Evolutionary conservation across 64 coral and sea anemone genomes (phyloP), one percentile per base, ranked within the genome.

Genomic region (Stylophora pistillata): DNA sequence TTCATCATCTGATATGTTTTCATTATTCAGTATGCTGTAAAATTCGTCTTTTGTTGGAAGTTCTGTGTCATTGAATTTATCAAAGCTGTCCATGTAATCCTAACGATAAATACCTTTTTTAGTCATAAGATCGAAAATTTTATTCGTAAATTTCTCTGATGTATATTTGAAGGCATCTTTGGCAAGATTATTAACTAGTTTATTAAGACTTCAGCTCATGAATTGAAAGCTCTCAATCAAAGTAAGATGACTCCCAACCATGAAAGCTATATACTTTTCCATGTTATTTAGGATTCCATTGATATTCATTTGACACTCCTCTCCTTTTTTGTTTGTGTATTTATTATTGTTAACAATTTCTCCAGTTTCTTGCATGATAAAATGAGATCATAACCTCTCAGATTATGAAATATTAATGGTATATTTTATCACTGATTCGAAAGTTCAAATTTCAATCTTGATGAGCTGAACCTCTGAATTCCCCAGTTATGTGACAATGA

Each of bases 181-280:
- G 20, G 21, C 12, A 25, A 71, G 25, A 26, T 71, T 71, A 26
- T 9, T 73, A 9, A 30, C 26, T 73, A 73, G 14, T 73, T 11
- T 12, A 28, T 29, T 13, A 27, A 31, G 71, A 73, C 4, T 31
- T 30, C 27, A 47, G 37, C 37, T 47, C 37, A 47, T 47, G 7
- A 47, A 47, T 47, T 47, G 37, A 7, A 47, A 73, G 31, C 71
- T 73, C 3, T 73, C 5, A 31, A 73, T 30, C 9, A 33, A 13
- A 3, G 7, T 7, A 47, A 47, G 7, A 47, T 47, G 37, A 3
- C 7, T 31, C 1, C n/a, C 71, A 10, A 73, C 31, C 21, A 31
- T 73, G 71, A 73, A 73, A 31, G 71, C 25, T 15, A 73, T 73
- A 73, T 73, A 73, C 13, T 73, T 29, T 73, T 73, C 71, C 71